phyloP scores from a whole-genome alignment of 2,113 vertebrate genomes.

The Carollia perspicillata region DNA sequence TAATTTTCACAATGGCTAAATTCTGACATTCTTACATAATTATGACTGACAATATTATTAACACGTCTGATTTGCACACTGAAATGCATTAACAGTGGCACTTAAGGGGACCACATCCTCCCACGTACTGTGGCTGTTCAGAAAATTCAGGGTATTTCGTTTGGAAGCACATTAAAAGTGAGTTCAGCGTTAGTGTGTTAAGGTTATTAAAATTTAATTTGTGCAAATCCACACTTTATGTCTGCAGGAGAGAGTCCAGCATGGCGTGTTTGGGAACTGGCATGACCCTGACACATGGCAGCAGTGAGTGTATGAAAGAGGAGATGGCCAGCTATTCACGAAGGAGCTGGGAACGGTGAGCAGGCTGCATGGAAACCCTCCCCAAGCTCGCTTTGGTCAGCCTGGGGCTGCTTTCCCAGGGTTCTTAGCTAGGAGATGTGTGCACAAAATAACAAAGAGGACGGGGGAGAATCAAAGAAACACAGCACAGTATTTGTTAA shows the following conservation, averaged over 20 bases:
- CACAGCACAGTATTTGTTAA: background rate
- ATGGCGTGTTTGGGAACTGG: background rate
- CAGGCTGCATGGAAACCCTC: background rate
- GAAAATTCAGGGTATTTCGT: background rate
- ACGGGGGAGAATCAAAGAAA: background rate
- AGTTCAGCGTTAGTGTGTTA: conserved; percentile 14
- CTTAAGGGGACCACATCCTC: background rate
- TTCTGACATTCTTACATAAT: background rate
- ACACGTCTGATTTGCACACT: background rate
- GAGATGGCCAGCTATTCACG: background rate
- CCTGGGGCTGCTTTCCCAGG: background rate
- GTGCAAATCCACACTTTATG: background rate
- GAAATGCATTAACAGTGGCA: background rate
- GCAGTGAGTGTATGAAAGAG: background rate
- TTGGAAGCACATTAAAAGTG: background rate
- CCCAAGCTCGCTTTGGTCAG: background rate
- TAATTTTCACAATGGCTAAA: background rate
- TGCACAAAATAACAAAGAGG: background rate
- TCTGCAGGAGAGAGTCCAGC: background rate
- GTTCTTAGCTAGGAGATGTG: background rate
- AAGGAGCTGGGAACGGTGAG: background rate
- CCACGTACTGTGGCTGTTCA: background rate
- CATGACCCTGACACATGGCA: background rate
- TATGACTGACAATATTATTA: background rate
- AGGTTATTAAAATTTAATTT: conserved; percentile 20